Base-by-base conservation (phyloP, 1,140 invertebrate genomes). In the Drosophila murphyi region DNA sequence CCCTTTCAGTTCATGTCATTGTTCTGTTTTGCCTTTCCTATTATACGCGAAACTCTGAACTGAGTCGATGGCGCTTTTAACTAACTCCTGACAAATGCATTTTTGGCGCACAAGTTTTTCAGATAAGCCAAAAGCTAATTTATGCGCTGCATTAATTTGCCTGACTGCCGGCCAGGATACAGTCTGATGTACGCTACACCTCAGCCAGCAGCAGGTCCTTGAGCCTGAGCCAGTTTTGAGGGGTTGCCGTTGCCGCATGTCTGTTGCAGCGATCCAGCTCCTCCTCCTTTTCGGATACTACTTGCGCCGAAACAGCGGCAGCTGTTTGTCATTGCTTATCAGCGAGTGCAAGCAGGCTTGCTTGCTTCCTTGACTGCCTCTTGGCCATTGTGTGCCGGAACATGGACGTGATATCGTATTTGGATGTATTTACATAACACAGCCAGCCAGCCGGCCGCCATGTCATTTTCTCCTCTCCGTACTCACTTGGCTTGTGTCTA, bases 291-390 rank as follows among this genome's bases (percentile, higher is more conserved):
- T 34, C 54, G 62, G 39, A 8, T 41, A 41, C 54, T 54, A 39
- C 45, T n/a, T 59, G 35, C 41, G 10, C 39, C 4, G 39, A 1
- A n/a, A n/a, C 39, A 43, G 39, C 59, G 50, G 67, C 56, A 65
- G 76, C 80, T 88, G 82, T 88, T 87, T 88, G 83, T 88, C 83
- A 87, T 88, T 79, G 70, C 80, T 86, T 86, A 86, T 85, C 82
- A 43, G 65, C 51, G 39, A 29, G 61, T 72, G 71, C 61, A 65
- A 70, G 37, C 72, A 34, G 73, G 43, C 72, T 54, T 20, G 20
- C 20, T 43, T n/a, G 52, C 68, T 54, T 63, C 41, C 68, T 64
- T 48, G 43, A 8, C 31, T 32, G 31, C 2, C 43, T 48, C 47
- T 65, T 39, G 73, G 60, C 60, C 67, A 82, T 82, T 86, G 64